phyloP scores from a whole-genome alignment of 2,113 vertebrate genomes.

The Pavo muticus region DNA sequence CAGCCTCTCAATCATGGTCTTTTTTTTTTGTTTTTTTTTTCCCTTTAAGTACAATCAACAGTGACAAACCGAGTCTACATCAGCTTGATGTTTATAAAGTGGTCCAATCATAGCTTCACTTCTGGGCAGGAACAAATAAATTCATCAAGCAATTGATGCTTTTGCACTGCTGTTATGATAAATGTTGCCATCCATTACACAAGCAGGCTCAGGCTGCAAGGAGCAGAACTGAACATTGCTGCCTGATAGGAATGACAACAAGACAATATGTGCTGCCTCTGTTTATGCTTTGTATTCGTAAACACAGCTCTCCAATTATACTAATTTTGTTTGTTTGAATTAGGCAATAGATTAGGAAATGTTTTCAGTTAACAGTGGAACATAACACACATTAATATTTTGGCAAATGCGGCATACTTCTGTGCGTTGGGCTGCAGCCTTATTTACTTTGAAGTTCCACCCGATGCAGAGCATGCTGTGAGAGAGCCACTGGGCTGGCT shows the following conservation, averaged over 20 bases:
- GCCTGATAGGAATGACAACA: constrained; percentile 63
- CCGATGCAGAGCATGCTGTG: background rate
- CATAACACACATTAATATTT: constrained; percentile 1
- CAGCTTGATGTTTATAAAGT: constrained; percentile 64
- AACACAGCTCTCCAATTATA: constrained; percentile 54
- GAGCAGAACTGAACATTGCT: background rate
- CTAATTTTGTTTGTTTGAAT: constrained; percentile 72
- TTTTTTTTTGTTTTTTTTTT: background rate
- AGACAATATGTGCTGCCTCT: background rate
- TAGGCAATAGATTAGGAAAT: constrained; percentile 49
- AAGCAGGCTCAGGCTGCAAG: constrained; percentile 38
- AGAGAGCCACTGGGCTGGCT: rapidly evolving
- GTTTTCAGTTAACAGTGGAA: constrained; percentile 18
- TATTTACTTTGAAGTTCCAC: background rate
- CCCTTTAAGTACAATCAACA: background rate
- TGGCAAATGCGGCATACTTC: constrained; percentile 17
- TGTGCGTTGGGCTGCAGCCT: background rate
- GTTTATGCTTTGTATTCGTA: constrained; percentile 11
- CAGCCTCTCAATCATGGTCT: background rate
- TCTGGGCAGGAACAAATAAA: constrained; percentile 70
- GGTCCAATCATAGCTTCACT: constrained; percentile 61
- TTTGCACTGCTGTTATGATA: constrained; percentile 63
- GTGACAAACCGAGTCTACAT: background rate
- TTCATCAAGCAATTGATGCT: constrained; percentile 68
- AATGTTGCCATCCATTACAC: constrained; percentile 67